Conservation (phyloP, 2,797 vertebrate species). For the Sebastes elongatus region DNA sequence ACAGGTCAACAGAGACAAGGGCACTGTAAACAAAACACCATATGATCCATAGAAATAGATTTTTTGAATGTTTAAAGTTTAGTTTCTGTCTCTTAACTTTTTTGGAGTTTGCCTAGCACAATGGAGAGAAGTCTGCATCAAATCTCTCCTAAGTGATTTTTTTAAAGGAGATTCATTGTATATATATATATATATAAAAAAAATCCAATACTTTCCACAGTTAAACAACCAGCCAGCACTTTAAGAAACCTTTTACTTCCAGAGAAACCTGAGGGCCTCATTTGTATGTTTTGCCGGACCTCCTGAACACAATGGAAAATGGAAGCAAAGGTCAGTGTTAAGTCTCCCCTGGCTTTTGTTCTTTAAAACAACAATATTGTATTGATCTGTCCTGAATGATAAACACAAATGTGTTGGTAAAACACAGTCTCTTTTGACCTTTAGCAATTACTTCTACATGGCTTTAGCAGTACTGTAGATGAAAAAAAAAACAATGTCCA, state of each 20-base stretch:
- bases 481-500: slow-evolving; percentile 30
- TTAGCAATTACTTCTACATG: slow-evolving; percentile 84
- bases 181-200: background rate
- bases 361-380: slow-evolving; percentile 86
- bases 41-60: background rate
- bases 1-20: background rate
- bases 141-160: background rate
- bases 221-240: slow-evolving; percentile 23
- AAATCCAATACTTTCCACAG: background rate
- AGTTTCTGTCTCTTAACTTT: background rate
- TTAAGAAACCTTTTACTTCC: slow-evolving; percentile 31
- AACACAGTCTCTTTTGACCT: slow-evolving; percentile 92
- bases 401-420: slow-evolving; percentile 89
- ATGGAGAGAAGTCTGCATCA: background rate
- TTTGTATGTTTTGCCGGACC: slow-evolving; percentile 89
- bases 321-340: slow-evolving; percentile 93
- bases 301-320: slow-evolving; percentile 84
- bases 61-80: background rate
- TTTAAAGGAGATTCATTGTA: background rate
- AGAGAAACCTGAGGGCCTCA: slow-evolving; percentile 74
- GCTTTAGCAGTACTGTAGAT: slow-evolving; percentile 73
- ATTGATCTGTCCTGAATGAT: slow-evolving; percentile 95
- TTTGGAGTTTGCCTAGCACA: background rate
- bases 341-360: slow-evolving; percentile 89
- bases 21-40: background rate